Percentiles rank a stretch among this genome's conserved stretches.
These are phyloP conservation scores for Corythornis madagascariensis DNA, from an alignment of 2,113 vertebrate genomes.

Conservation along the genomic window DNA sequence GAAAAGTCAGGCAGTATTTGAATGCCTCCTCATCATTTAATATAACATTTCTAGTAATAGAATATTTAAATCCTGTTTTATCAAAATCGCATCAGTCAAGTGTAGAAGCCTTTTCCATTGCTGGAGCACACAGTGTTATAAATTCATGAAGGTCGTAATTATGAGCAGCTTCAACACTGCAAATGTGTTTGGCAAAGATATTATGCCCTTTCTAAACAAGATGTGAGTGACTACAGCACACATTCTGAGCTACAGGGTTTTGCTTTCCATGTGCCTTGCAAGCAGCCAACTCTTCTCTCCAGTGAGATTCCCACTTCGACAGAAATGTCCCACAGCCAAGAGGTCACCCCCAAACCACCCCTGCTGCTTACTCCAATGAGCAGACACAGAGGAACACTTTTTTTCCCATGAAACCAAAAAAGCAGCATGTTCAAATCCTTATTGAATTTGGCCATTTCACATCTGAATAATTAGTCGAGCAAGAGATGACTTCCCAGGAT, in stretches of 20 bases:
- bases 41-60: constrained; percentile 30
- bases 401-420: not conserved
- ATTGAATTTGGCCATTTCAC: constrained; percentile 8
- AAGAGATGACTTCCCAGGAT: not conserved
- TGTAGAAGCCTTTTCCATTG: constrained; percentile 43
- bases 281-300: not conserved
- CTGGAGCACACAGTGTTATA: constrained; percentile 27
- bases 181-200: constrained; percentile 37
- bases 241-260: not conserved
- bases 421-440: not conserved
- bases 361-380: not conserved
- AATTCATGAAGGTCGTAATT: constrained; percentile 39
- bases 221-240: not conserved
- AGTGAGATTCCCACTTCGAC: not conserved
- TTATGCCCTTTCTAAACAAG: constrained; percentile 30
- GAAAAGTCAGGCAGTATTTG: constrained; percentile 26
- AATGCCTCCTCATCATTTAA: constrained; percentile 52
- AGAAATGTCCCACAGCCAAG: not conserved
- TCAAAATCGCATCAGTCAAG: constrained; percentile 49
- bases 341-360: not conserved
- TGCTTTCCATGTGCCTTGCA: not conserved
- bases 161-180: constrained; percentile 6
- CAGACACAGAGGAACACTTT: not conserved
- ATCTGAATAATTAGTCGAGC: not conserved
- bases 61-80: constrained; percentile 54